phyloP scores from a whole-genome alignment of 1,140 invertebrate genomes.

The Diprion similis region DNA sequence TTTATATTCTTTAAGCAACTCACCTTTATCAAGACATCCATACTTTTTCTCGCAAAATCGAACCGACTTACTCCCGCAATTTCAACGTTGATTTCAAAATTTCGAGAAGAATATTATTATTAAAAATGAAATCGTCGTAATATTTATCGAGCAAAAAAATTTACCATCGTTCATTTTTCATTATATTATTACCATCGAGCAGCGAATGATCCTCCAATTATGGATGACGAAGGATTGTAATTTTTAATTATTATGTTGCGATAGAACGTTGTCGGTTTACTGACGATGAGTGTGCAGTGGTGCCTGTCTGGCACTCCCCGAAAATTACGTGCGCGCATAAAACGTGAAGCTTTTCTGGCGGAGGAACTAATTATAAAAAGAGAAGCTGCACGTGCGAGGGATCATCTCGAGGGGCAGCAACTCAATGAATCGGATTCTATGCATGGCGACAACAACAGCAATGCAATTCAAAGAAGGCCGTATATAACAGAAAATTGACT shows the following conservation, averaged over 20 bases:
- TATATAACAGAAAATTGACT: too few relatives aligned
- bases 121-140: not conserved
- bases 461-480: not conserved
- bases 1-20: not conserved
- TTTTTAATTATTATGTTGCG: constrained; percentile 27
- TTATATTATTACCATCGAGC: not conserved
- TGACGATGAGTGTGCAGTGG: constrained; percentile 80
- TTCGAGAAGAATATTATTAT: not conserved
- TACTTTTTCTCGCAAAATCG: constrained; percentile 6
- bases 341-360: constrained; percentile 83
- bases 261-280: constrained; percentile 80
- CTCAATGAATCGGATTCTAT: not conserved
- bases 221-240: constrained; percentile 8
- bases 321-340: constrained; percentile 77
- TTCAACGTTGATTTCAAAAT: not conserved
- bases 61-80: not conserved
- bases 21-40: constrained; percentile 2
- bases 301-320: constrained; percentile 82
- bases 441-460: not conserved
- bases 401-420: not conserved
- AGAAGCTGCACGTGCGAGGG: constrained; percentile 56
- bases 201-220: not conserved
- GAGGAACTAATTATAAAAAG: constrained; percentile 86
- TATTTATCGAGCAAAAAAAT: not conserved
- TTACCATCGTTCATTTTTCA: constrained; percentile 10